Conservation (phyloP, 1,140 invertebrate genomes). For the Bombus sibiricus region DNA sequence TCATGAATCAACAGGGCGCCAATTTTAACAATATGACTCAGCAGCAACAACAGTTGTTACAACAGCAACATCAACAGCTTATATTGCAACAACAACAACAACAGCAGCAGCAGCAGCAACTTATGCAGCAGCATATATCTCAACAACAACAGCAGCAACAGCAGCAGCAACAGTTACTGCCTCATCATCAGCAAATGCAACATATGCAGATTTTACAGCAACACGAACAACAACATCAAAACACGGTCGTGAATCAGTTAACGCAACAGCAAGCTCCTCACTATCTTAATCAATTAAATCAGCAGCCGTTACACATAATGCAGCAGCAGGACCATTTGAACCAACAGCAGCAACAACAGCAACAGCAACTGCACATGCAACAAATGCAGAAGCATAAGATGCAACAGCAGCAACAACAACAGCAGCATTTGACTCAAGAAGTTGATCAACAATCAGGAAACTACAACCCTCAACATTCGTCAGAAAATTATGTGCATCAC, state of each 20-base stretch:
- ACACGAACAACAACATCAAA: conserved; percentile 72
- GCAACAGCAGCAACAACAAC: conserved; percentile 74
- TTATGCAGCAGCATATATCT: conserved; percentile 74
- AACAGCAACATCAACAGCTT: conserved; percentile 72
- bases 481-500: conserved; percentile 76
- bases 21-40: conserved; percentile 76
- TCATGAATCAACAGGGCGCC: conserved; percentile 78
- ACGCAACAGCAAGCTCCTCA: conserved; percentile 74
- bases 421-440: conserved; percentile 71
- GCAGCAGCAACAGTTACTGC: conserved; percentile 68
- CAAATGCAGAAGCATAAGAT: conserved; percentile 78
- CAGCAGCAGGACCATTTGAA: conserved; percentile 73
- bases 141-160: conserved; percentile 70
- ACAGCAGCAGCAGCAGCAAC: conserved; percentile 63
- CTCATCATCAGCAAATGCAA: conserved; percentile 74
- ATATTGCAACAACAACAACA: conserved; percentile 75
- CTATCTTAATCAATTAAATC: conserved; percentile 73
- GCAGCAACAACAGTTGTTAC: conserved; percentile 70
- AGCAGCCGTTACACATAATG: conserved; percentile 72
- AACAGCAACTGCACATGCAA: conserved; percentile 73
- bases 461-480: conserved; percentile 71
- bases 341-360: conserved; percentile 74
- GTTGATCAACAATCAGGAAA: conserved; percentile 71
- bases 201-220: conserved; percentile 77
- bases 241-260: conserved; percentile 73